Percentiles rank a stretch among this genome's conserved stretches.
Conservation (phyloP, 2,888 invertebrate genomes). For the Carcina quercana region DNA sequence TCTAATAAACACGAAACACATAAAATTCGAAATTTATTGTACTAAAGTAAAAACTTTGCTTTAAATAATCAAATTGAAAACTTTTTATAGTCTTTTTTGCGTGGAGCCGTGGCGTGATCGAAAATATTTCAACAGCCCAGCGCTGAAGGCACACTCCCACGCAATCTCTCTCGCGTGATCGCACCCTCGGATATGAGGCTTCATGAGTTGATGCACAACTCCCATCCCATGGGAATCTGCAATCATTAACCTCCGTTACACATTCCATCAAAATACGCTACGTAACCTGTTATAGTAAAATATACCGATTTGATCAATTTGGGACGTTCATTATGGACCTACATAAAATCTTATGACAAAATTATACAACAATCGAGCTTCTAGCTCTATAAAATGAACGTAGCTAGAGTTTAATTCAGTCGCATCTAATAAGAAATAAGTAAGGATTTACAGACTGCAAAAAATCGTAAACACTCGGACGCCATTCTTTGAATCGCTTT, state of each 20-base stretch:
- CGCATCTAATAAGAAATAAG: constrained; percentile 43
- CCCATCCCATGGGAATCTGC: constrained; percentile 39
- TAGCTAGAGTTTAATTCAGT: constrained; percentile 35
- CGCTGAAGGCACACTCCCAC: constrained; percentile 19
- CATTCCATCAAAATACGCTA: constrained; percentile 8
- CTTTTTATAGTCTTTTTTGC: too few species aligned
- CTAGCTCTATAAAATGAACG: constrained; percentile 33
- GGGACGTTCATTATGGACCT: neutral
- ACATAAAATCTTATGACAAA: constrained; percentile 6
- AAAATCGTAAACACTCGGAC: constrained; percentile 39
- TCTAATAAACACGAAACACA: too few species aligned
- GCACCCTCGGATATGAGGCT: constrained; percentile 31
- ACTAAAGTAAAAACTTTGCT: too few species aligned
- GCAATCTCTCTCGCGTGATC: constrained; percentile 39
- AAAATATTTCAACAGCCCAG: neutral
- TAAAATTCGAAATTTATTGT: too few species aligned
- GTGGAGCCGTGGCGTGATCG: too few species aligned
- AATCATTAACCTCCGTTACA: constrained; percentile 10
- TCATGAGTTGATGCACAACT: constrained; percentile 25
- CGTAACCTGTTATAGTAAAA: constrained; percentile 6
- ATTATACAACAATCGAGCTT: constrained; percentile 13
- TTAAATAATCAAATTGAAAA: too few species aligned
- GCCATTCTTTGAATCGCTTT: constrained; percentile 40
- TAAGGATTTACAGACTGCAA: constrained; percentile 42
- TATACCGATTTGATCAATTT: neutral